Evolutionary conservation across 2,888 invertebrate species (phyloP).

Genomic region (Eilema sororculum): DNA sequence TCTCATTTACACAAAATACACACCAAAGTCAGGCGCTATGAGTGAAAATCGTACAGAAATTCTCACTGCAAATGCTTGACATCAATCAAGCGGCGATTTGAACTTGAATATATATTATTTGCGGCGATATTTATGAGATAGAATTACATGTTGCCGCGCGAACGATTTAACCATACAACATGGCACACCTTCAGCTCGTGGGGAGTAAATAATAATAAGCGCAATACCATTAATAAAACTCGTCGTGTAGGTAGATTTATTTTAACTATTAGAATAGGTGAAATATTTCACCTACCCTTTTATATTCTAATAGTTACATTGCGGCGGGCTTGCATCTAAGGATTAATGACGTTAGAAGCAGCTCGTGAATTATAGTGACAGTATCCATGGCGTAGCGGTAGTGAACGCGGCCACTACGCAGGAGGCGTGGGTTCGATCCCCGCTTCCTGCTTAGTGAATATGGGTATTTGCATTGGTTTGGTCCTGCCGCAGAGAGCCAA

Average conservation of each 20-base stretch:
- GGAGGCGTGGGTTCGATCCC: no score
- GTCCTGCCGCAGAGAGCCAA: no score
- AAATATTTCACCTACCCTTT: no score
- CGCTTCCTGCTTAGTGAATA: no score
- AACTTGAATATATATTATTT: conserved; percentile 68
- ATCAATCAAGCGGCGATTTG: conserved; percentile 62
- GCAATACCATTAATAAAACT: background rate
- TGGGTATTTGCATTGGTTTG: no score
- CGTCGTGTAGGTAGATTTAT: background rate
- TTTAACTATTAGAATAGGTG: background rate
- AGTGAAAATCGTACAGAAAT: conserved; percentile 19
- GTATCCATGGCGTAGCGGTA: no score
- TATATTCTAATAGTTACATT: no score
- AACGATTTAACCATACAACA: conserved; percentile 37
- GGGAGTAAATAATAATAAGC: background rate
- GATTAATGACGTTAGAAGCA: no score
- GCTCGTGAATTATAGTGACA: no score
- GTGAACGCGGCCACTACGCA: no score
- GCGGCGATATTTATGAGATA: conserved; percentile 67
- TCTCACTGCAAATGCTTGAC: conserved; percentile 48
- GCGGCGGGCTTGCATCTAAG: no score
- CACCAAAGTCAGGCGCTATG: background rate
- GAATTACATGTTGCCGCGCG: conserved; percentile 62
- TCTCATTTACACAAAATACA: conserved; percentile 2
- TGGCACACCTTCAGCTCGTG: background rate